Conservation (phyloP, 2,113 vertebrate species). For the Callithrix jacchus region DNA sequence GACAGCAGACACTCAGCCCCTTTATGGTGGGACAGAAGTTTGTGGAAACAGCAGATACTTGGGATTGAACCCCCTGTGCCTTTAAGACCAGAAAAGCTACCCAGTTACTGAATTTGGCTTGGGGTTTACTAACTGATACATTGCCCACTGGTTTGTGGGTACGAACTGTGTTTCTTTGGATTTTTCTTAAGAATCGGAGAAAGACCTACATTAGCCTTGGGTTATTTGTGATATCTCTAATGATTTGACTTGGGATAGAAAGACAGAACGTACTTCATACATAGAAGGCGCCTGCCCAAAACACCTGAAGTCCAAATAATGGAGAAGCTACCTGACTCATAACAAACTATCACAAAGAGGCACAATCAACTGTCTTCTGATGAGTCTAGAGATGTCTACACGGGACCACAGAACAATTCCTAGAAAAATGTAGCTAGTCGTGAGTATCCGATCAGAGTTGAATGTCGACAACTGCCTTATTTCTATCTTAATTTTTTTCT, state of each 20-base stretch:
- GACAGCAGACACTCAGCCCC: not conserved
- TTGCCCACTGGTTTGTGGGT: not conserved
- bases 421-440: not conserved
- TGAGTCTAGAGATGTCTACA: too few relatives aligned
- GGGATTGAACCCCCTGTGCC: not conserved
- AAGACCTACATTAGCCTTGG: not conserved
- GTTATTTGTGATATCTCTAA: not conserved
- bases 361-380: not conserved
- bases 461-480: not conserved
- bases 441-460: not conserved
- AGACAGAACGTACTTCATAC: not conserved
- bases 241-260: not conserved
- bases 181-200: not conserved
- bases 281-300: not conserved
- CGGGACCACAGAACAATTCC: not conserved
- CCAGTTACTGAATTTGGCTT: slow-evolving; percentile 2
- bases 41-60: not conserved
- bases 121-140: not conserved
- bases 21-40: not conserved
- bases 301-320: not conserved
- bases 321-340: not conserved
- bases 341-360: not conserved
- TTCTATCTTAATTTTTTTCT: not conserved
- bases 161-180: not conserved
- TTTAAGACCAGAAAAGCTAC: slow-evolving; percentile 1